Conservation (phyloP, 1,140 invertebrate species). For the Halictus rubicundus region DNA sequence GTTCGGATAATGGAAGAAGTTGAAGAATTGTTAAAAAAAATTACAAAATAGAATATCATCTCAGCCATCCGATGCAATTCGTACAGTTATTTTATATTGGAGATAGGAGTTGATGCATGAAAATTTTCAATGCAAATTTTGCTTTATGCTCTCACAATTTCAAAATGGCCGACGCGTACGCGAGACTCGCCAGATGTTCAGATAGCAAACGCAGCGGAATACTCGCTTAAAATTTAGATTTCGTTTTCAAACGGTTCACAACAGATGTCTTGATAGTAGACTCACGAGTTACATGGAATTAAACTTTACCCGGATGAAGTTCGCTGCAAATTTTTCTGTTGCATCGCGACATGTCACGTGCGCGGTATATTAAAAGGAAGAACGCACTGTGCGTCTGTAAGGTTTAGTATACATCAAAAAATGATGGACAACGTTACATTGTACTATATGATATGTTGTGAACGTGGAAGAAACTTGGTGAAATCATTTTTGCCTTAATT, state of each 20-base stretch:
- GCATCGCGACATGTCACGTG: neutral
- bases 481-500: no score
- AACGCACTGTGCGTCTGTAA: neutral
- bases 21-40: no score
- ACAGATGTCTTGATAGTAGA: neutral
- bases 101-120: no score
- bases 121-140: no score
- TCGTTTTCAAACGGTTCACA: neutral
- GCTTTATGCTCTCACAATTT: neutral
- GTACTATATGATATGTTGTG: no score
- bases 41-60: no score
- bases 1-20: no score
- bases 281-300: neutral
- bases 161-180: neutral
- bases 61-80: no score
- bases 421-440: no score
- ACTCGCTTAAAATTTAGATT: neutral
- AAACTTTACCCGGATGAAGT: neutral
- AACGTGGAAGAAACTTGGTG: no score
- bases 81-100: no score
- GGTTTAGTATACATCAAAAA: no score
- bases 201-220: neutral
- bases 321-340: neutral
- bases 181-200: neutral
- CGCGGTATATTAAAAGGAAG: neutral